These are phyloP conservation scores for Halcyon senegalensis DNA, from an alignment of 2,113 vertebrate genomes.

Conservation along the genomic window DNA sequence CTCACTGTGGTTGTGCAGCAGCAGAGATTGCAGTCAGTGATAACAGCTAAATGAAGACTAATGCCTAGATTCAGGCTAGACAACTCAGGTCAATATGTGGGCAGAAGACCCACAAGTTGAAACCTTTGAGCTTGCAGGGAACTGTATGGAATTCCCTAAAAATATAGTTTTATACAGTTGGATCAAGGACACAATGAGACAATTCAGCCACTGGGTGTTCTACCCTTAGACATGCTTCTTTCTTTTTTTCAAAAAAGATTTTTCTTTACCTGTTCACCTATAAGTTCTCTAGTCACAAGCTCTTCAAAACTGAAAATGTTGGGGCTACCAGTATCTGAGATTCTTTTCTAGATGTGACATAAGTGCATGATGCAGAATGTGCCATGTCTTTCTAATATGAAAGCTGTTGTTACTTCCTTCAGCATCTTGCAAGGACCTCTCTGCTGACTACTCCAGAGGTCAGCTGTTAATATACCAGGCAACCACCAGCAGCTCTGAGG, in stretches of 20 bases:
- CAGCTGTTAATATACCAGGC: background rate
- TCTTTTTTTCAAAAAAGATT: background rate
- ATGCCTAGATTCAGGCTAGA: background rate
- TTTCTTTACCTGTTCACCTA: background rate
- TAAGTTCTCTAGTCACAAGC: background rate
- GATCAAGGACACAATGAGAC: background rate
- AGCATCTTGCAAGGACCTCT: background rate
- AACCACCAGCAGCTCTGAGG: accelerated
- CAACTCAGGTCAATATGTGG: background rate
- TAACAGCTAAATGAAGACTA: slow-evolving; percentile 8
- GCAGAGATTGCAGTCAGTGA: background rate
- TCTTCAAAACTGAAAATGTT: background rate
- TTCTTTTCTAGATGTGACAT: background rate
- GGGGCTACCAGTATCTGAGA: background rate
- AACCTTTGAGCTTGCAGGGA: background rate
- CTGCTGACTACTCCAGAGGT: background rate
- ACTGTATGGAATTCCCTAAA: background rate
- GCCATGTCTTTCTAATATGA: background rate
- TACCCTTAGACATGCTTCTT: background rate
- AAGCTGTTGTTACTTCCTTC: background rate
- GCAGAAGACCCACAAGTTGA: background rate
- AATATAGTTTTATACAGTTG: background rate
- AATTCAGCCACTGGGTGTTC: background rate
- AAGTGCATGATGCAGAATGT: background rate
- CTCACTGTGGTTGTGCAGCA: background rate